Evolutionary conservation across 2,888 invertebrate genomes (phyloP).

Genomic region (Drosophila helvetica): DNA sequence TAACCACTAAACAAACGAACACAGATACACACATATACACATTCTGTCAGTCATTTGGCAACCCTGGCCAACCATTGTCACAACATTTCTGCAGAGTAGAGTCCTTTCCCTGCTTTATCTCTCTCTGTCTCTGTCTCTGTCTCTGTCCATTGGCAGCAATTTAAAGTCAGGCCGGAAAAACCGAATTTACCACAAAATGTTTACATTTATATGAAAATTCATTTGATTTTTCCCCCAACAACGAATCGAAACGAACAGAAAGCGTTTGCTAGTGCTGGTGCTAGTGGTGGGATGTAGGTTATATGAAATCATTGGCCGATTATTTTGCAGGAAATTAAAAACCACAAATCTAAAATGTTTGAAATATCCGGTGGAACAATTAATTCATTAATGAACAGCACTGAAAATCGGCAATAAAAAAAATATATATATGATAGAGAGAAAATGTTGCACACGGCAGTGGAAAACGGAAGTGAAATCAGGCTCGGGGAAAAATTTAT

Average conservation of each 20-base stretch:
- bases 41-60: constrained; percentile 66
- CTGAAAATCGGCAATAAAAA: constrained; percentile 11
- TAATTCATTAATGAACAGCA: constrained; percentile 72
- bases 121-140: constrained; percentile 8
- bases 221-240: constrained; percentile 36
- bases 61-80: constrained; percentile 51
- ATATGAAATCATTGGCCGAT: constrained; percentile 46
- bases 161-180: constrained; percentile 58
- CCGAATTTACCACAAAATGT: constrained; percentile 64
- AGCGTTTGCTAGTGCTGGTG: neutral
- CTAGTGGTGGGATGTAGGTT: neutral
- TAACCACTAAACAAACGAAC: constrained; percentile 57
- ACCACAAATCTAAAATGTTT: constrained; percentile 80
- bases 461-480: constrained; percentile 71
- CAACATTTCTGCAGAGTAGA: constrained; percentile 42
- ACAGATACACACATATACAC: constrained; percentile 14
- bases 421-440: too few relatives aligned
- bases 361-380: constrained; percentile 79
- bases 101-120: constrained; percentile 4
- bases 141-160: constrained; percentile 24
- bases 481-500: constrained; percentile 47
- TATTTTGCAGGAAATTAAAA: constrained; percentile 78
- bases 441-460: constrained; percentile 23
- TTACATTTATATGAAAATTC: constrained; percentile 56
- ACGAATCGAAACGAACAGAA: constrained; percentile 1